A percentile compares a stretch with the other conserved stretches of the same genome.
Evolutionary conservation across 2,888 invertebrate species (phyloP).

Genomic region (Brenthis daphne): DNA sequence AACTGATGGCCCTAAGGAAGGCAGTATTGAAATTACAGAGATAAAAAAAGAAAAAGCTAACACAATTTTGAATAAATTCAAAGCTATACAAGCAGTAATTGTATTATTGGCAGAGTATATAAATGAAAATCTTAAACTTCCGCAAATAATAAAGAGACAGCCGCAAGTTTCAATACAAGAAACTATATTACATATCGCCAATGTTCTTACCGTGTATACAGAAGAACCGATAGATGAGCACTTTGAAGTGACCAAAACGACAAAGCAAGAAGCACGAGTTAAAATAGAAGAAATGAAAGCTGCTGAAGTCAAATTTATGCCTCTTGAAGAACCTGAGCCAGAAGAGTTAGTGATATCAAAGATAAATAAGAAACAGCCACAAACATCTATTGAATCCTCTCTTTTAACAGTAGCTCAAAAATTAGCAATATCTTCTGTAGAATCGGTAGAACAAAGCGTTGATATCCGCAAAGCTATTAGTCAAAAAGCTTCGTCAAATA

Average conservation of each 20-base stretch:
- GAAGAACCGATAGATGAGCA: constrained; percentile 31
- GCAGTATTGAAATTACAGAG: background rate
- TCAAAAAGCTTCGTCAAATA: background rate
- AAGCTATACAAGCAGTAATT: background rate
- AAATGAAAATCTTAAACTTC: constrained; percentile 10
- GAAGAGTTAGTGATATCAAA: constrained; percentile 2
- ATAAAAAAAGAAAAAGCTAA: background rate
- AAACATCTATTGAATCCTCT: constrained; percentile 13
- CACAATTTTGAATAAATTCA: background rate
- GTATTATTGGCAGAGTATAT: constrained; percentile 5
- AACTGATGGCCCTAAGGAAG: constrained; percentile 7
- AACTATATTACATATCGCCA: constrained; percentile 20
- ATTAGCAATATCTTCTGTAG: background rate
- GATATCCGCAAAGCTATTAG: constrained; percentile 2
- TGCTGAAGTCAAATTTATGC: constrained; percentile 25
- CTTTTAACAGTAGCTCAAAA: constrained; percentile 7
- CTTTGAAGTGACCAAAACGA: constrained; percentile 23
- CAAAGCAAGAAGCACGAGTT: constrained; percentile 24
- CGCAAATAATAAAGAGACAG: constrained; percentile 12
- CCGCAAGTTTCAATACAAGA: constrained; percentile 16
- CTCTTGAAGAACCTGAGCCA: constrained; percentile 15
- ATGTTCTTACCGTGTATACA: constrained; percentile 9
- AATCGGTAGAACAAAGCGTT: background rate
- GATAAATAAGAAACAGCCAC: constrained; percentile 18
- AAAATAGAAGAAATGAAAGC: constrained; percentile 35